phyloP scores from a whole-genome alignment of 2,113 vertebrate species.

The Vicugna pacos region DNA sequence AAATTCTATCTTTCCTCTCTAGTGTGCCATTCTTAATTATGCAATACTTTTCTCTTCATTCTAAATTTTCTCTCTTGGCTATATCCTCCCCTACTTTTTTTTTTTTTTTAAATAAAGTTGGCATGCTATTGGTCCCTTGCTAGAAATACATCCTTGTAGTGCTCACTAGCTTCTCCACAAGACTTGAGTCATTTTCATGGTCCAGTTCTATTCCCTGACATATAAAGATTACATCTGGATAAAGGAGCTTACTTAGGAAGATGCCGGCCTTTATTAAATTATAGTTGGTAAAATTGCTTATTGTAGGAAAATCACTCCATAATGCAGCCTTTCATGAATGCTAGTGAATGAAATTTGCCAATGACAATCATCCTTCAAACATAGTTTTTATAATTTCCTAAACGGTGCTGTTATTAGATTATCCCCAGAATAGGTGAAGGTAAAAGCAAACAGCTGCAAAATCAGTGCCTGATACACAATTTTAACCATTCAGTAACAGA shows the following conservation, averaged over 20 bases:
- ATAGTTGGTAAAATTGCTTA: conserved; percentile 36
- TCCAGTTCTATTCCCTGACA: not conserved
- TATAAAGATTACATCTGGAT: conserved; percentile 13
- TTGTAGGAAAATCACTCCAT: not conserved
- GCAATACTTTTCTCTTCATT: not conserved
- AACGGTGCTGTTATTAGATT: conserved; percentile 86
- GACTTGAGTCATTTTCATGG: conserved; percentile 34
- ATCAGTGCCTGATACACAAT: conserved; percentile 75
- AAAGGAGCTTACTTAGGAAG: conserved; percentile 19
- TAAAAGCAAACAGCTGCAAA: conserved; percentile 61
- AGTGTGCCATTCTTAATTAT: not conserved
- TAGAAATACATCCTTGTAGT: not conserved
- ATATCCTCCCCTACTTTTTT: not conserved
- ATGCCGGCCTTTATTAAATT: conserved; percentile 9
- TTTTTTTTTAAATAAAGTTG: not conserved
- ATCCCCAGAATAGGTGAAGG: conserved; percentile 84
- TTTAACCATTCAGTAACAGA: conserved; percentile 80
- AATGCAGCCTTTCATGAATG: not conserved
- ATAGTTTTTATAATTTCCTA: conserved; percentile 1
- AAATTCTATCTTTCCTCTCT: not conserved
- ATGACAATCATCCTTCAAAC: not conserved
- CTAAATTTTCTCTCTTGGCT: conserved; percentile 9
- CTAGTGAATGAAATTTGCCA: not conserved
- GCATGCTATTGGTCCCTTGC: not conserved
- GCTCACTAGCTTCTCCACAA: conserved; percentile 30